Evolutionary conservation across 2,888 invertebrate genomes (phyloP).

Genomic region (Sinopyrophorus schimmeli): DNA sequence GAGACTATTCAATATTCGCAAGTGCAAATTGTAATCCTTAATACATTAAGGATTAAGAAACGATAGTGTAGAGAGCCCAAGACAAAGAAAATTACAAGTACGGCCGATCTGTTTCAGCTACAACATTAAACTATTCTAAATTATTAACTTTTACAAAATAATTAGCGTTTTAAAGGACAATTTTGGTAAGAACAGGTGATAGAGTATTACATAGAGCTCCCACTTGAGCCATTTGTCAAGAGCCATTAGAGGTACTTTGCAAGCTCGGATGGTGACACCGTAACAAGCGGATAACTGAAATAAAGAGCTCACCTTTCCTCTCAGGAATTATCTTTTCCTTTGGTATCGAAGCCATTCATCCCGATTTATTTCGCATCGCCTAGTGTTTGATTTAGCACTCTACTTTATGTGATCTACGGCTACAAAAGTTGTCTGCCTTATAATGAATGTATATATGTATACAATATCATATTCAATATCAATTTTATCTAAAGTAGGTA

Average conservation of each 20-base stretch:
- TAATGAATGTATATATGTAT: slow-evolving; percentile 3
- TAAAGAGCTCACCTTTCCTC: slow-evolving; percentile 51
- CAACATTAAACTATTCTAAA: neutral
- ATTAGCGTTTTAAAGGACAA: slow-evolving; percentile 19
- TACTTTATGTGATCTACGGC: slow-evolving; percentile 34
- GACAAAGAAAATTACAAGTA: no score
- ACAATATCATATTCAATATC: no score
- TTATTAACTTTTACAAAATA: slow-evolving; percentile 21
- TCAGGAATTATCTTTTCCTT: slow-evolving; percentile 47
- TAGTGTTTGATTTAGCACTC: slow-evolving; percentile 36
- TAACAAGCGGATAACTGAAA: slow-evolving; percentile 52
- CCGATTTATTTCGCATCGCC: slow-evolving; percentile 38
- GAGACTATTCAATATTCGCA: slow-evolving; percentile 17
- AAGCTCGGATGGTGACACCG: slow-evolving; percentile 48
- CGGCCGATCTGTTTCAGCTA: neutral
- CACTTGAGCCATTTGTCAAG: slow-evolving; percentile 49
- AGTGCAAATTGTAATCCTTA: slow-evolving; percentile 13
- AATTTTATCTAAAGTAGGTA: no score
- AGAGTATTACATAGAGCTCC: slow-evolving; percentile 36
- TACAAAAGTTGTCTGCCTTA: slow-evolving; percentile 10
- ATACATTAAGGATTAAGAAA: slow-evolving; percentile 14
- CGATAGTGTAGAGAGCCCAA: neutral
- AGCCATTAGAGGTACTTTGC: slow-evolving; percentile 51
- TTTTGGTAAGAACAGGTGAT: slow-evolving; percentile 25
- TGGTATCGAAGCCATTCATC: slow-evolving; percentile 41